Conservation (phyloP, 1,140 invertebrate species). For the Drosophila simulans region DNA sequence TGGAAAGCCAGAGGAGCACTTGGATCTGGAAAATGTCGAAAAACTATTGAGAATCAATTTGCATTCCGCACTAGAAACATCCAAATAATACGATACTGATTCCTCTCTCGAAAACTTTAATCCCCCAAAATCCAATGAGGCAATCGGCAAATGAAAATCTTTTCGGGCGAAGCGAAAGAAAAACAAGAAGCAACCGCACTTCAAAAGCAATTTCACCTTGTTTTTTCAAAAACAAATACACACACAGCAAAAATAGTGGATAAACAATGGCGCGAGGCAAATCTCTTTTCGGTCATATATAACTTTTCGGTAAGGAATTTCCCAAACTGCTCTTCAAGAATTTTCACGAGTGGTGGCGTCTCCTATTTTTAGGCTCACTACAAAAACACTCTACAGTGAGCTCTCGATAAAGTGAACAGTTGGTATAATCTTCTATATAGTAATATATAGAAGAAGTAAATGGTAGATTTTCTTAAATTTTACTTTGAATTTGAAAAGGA, state of each 20-base stretch:
- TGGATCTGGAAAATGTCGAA: slow-evolving; percentile 10
- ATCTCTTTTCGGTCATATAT: slow-evolving; percentile 41
- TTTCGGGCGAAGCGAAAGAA: slow-evolving; percentile 36
- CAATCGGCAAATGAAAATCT: slow-evolving; percentile 48
- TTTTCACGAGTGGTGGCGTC: slow-evolving; percentile 46
- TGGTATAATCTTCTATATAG: neutral
- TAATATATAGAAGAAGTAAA: neutral
- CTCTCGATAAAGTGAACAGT: neutral
- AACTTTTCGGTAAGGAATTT: slow-evolving; percentile 45
- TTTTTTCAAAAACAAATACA: slow-evolving; percentile 52
- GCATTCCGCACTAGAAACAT: slow-evolving; percentile 7
- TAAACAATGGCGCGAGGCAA: slow-evolving; percentile 40
- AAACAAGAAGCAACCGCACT: slow-evolving; percentile 42
- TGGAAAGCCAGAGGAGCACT: neutral
- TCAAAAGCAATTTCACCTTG: slow-evolving; percentile 70
- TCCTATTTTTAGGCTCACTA: slow-evolving; percentile 59
- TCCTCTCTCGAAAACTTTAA: neutral
- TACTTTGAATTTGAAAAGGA: no score
- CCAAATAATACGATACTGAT: neutral
- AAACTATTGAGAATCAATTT: slow-evolving; percentile 39
- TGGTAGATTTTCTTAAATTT: no score
- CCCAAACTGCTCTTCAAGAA: slow-evolving; percentile 32
- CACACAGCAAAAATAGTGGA: slow-evolving; percentile 14
- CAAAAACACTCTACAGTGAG: slow-evolving; percentile 1
- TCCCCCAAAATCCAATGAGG: slow-evolving; percentile 34